phyloP scores from a whole-genome alignment of 2,888 invertebrate species.

The Agrochola lota region DNA sequence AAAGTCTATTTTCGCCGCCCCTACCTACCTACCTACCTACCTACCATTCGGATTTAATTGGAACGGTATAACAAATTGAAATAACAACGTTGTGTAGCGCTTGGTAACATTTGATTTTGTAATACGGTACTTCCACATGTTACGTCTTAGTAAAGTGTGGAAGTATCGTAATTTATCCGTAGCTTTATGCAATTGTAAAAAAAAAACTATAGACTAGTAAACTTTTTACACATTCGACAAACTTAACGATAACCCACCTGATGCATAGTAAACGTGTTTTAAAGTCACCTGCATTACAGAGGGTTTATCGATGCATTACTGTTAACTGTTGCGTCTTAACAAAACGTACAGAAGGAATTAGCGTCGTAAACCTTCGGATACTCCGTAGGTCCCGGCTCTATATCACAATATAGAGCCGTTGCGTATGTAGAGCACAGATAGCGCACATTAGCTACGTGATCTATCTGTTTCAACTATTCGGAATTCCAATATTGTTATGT shows the following conservation, averaged over 20 bases:
- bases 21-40: not conserved
- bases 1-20: slow-evolving; percentile 41
- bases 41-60: slow-evolving; percentile 28
- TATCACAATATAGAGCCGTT: not conserved
- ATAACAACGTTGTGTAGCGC: not conserved
- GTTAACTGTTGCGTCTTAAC: not conserved
- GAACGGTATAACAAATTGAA: slow-evolving; percentile 10
- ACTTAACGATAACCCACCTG: not conserved
- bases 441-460: slow-evolving; percentile 35
- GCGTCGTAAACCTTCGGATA: not conserved
- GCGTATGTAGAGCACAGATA: slow-evolving; percentile 33
- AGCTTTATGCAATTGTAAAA: not conserved
- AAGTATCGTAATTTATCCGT: not conserved
- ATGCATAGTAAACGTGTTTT: no score
- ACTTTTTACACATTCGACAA: not conserved
- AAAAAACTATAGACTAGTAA: not conserved
- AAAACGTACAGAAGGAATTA: not conserved
- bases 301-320: not conserved
- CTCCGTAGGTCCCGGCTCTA: not conserved
- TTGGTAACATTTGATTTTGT: not conserved
- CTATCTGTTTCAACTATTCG: slow-evolving; percentile 20
- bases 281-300: not conserved
- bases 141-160: not conserved
- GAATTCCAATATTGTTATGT: slow-evolving; percentile 26
- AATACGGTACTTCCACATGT: no score